Conservation (phyloP, 2,888 invertebrate genomes). For the Andrena fulva region DNA sequence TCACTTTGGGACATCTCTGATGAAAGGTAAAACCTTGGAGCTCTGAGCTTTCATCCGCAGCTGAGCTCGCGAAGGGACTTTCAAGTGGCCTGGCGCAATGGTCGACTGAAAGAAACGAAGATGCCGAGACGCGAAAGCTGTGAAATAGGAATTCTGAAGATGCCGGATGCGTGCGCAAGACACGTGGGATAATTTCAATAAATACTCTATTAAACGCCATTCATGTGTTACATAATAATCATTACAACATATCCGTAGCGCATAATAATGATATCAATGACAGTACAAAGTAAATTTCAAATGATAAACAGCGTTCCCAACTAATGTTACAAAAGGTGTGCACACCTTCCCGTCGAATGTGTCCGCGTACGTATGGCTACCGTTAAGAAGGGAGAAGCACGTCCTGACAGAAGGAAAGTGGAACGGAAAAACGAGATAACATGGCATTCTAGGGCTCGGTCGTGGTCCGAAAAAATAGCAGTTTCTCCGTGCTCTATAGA, state of each 20-base stretch:
- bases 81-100: too few species aligned
- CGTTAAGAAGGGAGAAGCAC: constrained; percentile 25
- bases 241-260: constrained; percentile 75
- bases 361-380: constrained; percentile 5
- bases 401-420: constrained; percentile 26
- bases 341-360: constrained; percentile 14
- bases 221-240: constrained; percentile 75
- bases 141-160: not conserved
- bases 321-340: constrained; percentile 44
- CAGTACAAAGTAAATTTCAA: constrained; percentile 66
- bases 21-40: too few species aligned
- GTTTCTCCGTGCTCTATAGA: constrained; percentile 26
- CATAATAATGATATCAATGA: constrained; percentile 71
- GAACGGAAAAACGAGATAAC: constrained; percentile 42
- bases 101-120: too few species aligned
- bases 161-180: not conserved
- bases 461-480: constrained; percentile 56
- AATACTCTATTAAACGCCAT: constrained; percentile 78
- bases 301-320: constrained; percentile 61
- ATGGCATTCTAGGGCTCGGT: constrained; percentile 49
- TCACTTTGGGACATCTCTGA: too few species aligned
- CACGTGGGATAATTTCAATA: constrained; percentile 72
- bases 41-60: too few species aligned
- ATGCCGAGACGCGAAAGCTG: not conserved
- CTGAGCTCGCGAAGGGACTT: too few species aligned